Base-by-base conservation (phyloP, 2,888 invertebrate genomes). In the Poecilobothrus nobilitatus region DNA sequence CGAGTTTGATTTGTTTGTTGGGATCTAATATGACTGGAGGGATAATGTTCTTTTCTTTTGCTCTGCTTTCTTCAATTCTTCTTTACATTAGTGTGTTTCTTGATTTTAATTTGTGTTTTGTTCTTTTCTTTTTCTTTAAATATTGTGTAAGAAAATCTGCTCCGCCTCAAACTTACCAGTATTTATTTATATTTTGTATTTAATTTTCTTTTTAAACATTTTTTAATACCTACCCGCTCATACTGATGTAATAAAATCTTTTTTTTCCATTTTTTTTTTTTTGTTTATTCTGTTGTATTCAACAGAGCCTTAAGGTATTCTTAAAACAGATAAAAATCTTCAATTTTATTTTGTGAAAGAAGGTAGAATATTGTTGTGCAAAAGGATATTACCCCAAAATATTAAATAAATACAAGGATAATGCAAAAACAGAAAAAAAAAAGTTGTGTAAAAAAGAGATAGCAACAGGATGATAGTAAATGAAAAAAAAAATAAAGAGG, bases 271-370 rank as follows among this genome's bases (percentile, higher is more conserved):
- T 18, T 53, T 18, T 2, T 15, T n/a, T 2, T 6, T 6, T 2
- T 15, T 18, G 15, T 4, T 12, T 53, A 1, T 6, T 9, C 15
- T 53, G n/a, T 15, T n/a, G n/a, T 18, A 53, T 53, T 41, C 15
- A 12, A 15, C 41, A 53, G 9, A 53, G 53, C 53, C 53, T 53
- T 53, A 53, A 53, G 53, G 53, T 53, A 53, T 53, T 53, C 15
- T 53, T 41, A 5, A 53, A 53, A 53, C n/a, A 53, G 53, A 53
- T 53, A 53, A 53, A n/a, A n/a, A 53, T 53, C 53, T 53, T 53
- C 18, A 6, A 12, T 53, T 53, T 53, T 37, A 12, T 37, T 37
- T 37, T 8, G 6, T 7, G 9, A 53, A 53, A 53, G 6, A 53
- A 6, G 53, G 15, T 2, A 41, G 41, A 41, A 6, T 41, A 41